Evolutionary conservation across 2,888 invertebrate species (phyloP).

Genomic region (Suillia variegata): DNA sequence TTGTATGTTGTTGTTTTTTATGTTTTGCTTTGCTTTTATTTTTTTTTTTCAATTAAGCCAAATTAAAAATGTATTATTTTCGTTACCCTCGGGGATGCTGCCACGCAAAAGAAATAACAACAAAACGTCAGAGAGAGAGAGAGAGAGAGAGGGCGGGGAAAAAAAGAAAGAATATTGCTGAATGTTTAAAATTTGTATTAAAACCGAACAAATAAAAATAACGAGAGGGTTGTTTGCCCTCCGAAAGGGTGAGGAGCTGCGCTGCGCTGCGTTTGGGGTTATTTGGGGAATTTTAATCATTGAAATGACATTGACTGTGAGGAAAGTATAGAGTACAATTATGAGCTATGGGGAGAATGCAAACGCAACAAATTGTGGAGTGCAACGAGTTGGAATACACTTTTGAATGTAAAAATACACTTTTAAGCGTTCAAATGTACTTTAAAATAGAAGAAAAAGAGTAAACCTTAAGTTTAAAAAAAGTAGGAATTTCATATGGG

Average conservation of each 20-base stretch:
- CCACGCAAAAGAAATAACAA: conserved; percentile 43
- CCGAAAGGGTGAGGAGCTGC: not conserved
- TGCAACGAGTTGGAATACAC: no score
- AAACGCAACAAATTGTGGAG: no score
- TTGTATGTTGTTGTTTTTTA: no score
- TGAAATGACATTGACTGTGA: conserved; percentile 45
- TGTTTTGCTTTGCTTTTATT: conserved; percentile 6
- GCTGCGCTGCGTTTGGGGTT: conserved; percentile 8
- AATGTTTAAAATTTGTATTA: conserved; percentile 37
- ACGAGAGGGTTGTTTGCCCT: not conserved
- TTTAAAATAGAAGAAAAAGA: no score
- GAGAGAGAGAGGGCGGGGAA: no score
- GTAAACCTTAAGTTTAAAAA: no score
- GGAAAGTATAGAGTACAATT: no score
- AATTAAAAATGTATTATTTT: conserved; percentile 48
- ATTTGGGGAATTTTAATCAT: conserved; percentile 45
- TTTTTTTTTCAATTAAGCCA: conserved; percentile 47
- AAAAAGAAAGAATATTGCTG: not conserved
- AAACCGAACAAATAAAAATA: conserved; percentile 25
- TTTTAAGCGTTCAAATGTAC: no score
- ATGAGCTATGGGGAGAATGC: no score
- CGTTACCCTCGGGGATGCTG: conserved; percentile 19
- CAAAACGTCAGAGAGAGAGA: no score
- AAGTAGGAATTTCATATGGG: no score
- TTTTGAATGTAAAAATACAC: no score